These are phyloP conservation scores for Metopolophium dirhodum DNA, from an alignment of 1,140 invertebrate genomes.

Conservation along the genomic window DNA sequence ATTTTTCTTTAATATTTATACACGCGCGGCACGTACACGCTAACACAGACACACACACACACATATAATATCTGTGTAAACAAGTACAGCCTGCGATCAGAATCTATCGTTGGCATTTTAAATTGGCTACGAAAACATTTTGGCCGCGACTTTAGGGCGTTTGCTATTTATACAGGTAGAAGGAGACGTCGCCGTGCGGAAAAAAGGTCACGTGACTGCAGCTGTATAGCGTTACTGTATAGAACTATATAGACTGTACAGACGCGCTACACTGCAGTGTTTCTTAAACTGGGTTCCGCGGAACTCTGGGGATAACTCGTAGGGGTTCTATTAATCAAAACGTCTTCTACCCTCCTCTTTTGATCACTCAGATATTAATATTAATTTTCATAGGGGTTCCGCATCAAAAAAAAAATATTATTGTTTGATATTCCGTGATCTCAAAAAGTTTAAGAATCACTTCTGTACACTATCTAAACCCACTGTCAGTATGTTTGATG, in stretches of 20 bases:
- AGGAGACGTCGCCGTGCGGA: background rate
- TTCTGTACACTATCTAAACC: background rate
- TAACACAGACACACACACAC: background rate
- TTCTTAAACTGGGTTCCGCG: no score
- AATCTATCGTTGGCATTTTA: conserved; percentile 47
- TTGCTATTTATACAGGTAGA: conserved; percentile 46
- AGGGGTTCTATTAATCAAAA: no score
- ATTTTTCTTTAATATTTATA: background rate
- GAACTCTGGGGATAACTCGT: no score
- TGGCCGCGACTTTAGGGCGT: conserved; percentile 34
- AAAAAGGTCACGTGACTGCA: conserved; percentile 13
- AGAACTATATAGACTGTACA: background rate
- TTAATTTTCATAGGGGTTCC: no score
- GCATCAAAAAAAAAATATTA: no score
- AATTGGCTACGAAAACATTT: conserved; percentile 53
- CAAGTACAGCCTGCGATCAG: background rate
- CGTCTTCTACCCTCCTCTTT: no score
- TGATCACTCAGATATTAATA: no score
- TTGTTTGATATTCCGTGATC: no score
- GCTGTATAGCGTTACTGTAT: background rate
- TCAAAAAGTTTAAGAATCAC: no score
- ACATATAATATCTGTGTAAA: background rate
- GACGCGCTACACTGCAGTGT: no score
- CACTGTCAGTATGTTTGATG: background rate
- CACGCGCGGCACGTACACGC: background rate